Evolutionary conservation across 92 coral and sea anemone species (phyloP).

Genomic region (Chrysogorgia sp.): DNA sequence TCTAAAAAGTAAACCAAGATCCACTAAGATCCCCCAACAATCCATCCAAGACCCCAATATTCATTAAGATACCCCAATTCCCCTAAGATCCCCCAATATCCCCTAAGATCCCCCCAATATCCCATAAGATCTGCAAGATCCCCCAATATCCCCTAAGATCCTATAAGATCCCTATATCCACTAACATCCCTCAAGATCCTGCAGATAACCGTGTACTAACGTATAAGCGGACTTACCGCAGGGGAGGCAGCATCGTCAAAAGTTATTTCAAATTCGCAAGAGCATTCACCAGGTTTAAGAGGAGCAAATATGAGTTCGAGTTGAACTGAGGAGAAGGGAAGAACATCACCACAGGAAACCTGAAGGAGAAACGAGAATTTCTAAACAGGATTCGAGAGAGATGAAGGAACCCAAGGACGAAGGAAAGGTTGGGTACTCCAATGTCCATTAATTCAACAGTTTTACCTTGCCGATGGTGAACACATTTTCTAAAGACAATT

Average conservation of each 20-base stretch:
- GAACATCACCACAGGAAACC: constrained; percentile 77
- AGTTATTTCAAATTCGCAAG: constrained; percentile 79
- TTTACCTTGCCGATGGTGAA: background rate
- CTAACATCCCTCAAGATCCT: no score
- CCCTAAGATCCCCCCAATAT: no score
- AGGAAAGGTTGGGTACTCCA: background rate
- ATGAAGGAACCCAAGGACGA: no score
- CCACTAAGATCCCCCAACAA: background rate
- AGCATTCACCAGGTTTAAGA: constrained; percentile 77
- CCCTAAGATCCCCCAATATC: no score
- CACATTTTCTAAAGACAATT: background rate
- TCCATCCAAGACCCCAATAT: background rate
- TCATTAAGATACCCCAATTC: no score
- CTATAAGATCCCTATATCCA: no score
- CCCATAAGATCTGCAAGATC: no score
- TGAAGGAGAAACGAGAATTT: constrained; percentile 26
- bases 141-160: no score
- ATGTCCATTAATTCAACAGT: no score
- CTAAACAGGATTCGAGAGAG: background rate
- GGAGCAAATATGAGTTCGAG: constrained; percentile 87
- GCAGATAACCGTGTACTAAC: background rate
- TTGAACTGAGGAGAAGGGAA: constrained; percentile 79
- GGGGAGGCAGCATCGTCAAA: constrained; percentile 83
- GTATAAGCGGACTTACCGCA: constrained; percentile 78
- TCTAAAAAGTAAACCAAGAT: constrained; percentile 53